These are phyloP conservation scores for Drosophila athabasca DNA, from an alignment of 1,140 invertebrate species.

Conservation along the genomic window DNA sequence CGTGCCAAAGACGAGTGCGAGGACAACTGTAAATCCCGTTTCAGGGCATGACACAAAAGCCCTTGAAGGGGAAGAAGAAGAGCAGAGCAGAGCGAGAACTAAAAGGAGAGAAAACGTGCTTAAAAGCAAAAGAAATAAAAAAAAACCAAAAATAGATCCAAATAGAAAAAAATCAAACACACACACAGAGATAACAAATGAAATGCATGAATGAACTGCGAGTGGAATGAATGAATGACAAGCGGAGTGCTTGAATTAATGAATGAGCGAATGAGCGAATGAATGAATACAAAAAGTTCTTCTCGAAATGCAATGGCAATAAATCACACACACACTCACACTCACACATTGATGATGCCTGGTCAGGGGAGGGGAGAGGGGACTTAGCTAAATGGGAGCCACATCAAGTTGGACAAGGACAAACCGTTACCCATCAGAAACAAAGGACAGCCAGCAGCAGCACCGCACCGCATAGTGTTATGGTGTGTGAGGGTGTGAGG, in stretches of 20 bases:
- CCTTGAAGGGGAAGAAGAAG: conserved; percentile 47
- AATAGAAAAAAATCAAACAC: conserved; percentile 8
- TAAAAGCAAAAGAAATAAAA: conserved; percentile 50
- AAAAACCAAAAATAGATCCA: conserved; percentile 31
- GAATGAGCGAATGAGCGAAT: conserved; percentile 43
- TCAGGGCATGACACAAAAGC: conserved; percentile 68
- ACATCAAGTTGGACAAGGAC: conserved; percentile 63
- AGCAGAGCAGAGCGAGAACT: conserved; percentile 7
- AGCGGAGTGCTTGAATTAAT: neutral
- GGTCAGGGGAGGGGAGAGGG: neutral
- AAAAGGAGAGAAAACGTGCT: conserved; percentile 65
- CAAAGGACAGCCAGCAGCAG: conserved; percentile 25
- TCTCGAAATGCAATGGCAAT: conserved; percentile 34
- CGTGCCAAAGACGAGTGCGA: conserved; percentile 13
- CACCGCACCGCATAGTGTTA: neutral
- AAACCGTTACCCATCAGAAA: conserved; percentile 7
- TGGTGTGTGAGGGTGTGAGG: neutral
- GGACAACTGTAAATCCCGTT: conserved; percentile 53
- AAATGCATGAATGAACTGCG: conserved; percentile 40
- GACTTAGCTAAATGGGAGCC: conserved; percentile 51
- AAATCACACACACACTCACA: conserved; percentile 53
- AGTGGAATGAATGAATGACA: neutral
- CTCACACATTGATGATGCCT: too few species aligned
- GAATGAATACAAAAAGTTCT: conserved; percentile 30
- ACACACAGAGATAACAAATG: conserved; percentile 23